Evolutionary conservation across 2,888 invertebrate genomes (phyloP).

Genomic region (Danaus chrysippus): DNA sequence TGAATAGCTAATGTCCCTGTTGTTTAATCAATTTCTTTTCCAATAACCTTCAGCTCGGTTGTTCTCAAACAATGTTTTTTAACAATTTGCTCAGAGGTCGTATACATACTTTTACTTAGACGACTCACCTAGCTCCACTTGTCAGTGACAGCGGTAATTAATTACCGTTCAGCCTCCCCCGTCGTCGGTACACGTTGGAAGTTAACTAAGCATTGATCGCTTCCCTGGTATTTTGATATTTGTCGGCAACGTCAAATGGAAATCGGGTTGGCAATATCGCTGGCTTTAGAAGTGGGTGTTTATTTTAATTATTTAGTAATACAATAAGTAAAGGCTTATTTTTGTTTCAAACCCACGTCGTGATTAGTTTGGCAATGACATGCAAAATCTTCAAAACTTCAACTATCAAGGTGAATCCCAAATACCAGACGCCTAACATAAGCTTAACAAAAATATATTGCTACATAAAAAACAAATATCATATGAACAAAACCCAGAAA

Average conservation of each 20-base stretch:
- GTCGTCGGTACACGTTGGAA: constrained; percentile 65
- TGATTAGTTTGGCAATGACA: too few relatives aligned
- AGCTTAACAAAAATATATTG: too few relatives aligned
- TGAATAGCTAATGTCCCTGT: constrained; percentile 7
- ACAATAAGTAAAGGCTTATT: background rate
- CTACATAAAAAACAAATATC: too few relatives aligned
- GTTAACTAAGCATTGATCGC: constrained; percentile 64
- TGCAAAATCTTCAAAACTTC: too few relatives aligned
- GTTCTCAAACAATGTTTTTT: constrained; percentile 21
- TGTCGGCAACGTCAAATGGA: constrained; percentile 32
- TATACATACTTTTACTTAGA: constrained; percentile 29
- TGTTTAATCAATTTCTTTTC: constrained; percentile 7
- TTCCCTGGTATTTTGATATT: constrained; percentile 58
- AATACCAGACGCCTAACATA: too few relatives aligned
- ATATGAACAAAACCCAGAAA: too few relatives aligned
- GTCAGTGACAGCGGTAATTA: constrained; percentile 61
- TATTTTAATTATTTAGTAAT: constrained; percentile 14
- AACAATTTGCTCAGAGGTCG: constrained; percentile 20
- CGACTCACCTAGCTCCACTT: constrained; percentile 35
- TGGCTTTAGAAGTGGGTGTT: constrained; percentile 11
- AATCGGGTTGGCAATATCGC: constrained; percentile 24
- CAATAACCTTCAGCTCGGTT: constrained; percentile 9
- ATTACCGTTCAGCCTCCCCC: constrained; percentile 54
- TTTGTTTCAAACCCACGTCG: too few relatives aligned
- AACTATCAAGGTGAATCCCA: too few relatives aligned